These are phyloP conservation scores for Porites evermanni DNA, from an alignment of 92 coral and sea anemone genomes.

Conservation along the genomic window DNA sequence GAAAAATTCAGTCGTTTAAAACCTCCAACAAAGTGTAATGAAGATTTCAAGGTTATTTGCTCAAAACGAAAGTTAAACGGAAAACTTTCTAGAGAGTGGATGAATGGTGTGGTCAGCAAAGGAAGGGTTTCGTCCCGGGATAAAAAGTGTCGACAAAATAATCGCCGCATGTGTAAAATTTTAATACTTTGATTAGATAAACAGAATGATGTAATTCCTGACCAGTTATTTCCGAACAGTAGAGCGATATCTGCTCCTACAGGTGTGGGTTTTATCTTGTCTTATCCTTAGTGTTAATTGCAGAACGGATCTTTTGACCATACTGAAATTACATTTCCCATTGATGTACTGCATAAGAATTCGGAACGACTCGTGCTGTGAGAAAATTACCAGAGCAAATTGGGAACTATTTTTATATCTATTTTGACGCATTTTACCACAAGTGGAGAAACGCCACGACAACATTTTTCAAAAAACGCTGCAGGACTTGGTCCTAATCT, in stretches of 20 bases:
- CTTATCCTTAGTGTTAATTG: background rate
- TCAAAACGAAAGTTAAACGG: no score
- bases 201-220: background rate
- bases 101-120: background rate
- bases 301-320: background rate
- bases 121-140: background rate
- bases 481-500: conserved; percentile 32
- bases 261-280: background rate
- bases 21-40: background rate
- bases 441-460: conserved; percentile 27
- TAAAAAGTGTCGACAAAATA: background rate
- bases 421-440: conserved; percentile 41
- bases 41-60: background rate
- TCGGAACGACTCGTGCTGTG: conserved; percentile 24
- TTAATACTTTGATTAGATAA: background rate
- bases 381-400: conserved; percentile 20
- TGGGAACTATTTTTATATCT: conserved; percentile 14
- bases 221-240: background rate
- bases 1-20: no score
- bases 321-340: background rate
- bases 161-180: background rate
- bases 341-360: background rate
- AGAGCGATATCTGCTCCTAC: no score
- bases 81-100: no score
- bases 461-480: conserved; percentile 3